These are phyloP conservation scores for Mionectes macconnelli DNA, from an alignment of 2,113 vertebrate species.

Conservation along the genomic window DNA sequence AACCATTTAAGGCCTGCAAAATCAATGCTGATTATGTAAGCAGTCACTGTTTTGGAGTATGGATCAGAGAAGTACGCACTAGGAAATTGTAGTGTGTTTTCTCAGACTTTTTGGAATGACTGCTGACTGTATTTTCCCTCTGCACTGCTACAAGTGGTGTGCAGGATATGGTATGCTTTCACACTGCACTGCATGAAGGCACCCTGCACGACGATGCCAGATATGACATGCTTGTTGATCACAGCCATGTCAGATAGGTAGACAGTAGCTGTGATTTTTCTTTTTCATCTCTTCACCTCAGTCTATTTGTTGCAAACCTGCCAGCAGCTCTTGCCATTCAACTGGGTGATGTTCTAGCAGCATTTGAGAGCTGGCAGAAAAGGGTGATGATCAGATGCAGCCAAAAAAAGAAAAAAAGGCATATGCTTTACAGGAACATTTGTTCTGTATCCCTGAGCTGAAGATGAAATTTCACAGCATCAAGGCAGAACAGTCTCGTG, in stretches of 20 bases:
- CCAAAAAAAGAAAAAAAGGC: not conserved
- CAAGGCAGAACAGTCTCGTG: not conserved
- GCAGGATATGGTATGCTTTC: not conserved
- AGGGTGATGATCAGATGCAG: not conserved
- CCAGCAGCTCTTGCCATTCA: not conserved
- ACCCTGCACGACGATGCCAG: not conserved
- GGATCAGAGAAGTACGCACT: not conserved
- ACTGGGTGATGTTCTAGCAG: not conserved
- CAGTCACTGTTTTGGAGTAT: not conserved
- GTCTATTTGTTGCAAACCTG: not conserved
- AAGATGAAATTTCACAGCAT: not conserved
- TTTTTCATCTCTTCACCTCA: not conserved
- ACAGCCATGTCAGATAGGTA: not conserved
- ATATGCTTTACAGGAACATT: not conserved
- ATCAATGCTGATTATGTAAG: not conserved
- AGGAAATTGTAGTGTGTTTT: not conserved
- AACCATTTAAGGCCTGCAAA: not conserved
- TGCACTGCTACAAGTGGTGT: accelerated
- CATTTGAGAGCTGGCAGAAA: not conserved
- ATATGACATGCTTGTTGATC: not conserved
- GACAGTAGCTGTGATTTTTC: not conserved
- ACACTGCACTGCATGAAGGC: not conserved
- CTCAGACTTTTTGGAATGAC: not conserved
- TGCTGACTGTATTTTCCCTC: not conserved
- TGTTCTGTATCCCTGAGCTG: not conserved